Percentiles rank a stretch among this genome's conserved stretches.
Evolutionary conservation across 2,797 vertebrate genomes (phyloP).

Genomic region (Helostoma temminkii): DNA sequence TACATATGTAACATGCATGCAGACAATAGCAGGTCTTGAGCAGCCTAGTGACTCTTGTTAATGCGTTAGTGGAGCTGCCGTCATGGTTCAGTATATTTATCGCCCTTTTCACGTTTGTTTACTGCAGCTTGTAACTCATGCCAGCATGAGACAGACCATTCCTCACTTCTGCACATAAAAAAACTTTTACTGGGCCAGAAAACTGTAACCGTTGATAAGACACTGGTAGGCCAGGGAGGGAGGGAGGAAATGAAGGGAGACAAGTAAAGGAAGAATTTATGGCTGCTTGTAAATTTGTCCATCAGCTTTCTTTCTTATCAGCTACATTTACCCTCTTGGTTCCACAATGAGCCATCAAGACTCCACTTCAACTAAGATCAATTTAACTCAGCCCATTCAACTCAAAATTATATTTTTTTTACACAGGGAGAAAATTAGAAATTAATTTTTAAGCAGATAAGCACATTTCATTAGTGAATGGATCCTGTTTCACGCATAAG

Average conservation of each 20-base stretch:
- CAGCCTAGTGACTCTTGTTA: constrained; percentile 58
- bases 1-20: too few relatives aligned
- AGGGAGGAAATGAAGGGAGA: constrained; percentile 21
- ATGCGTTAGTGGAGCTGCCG: constrained; percentile 71
- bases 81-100: constrained; percentile 77
- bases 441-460: constrained; percentile 35
- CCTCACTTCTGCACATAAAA: constrained; percentile 77
- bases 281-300: constrained; percentile 76
- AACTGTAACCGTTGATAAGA: constrained; percentile 71
- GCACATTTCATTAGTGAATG: constrained; percentile 38
- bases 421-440: constrained; percentile 9
- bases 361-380: constrained; percentile 26
- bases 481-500: constrained; percentile 39
- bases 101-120: constrained; percentile 78
- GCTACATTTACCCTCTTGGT: constrained; percentile 49
- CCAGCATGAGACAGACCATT: constrained; percentile 74
- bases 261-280: constrained; percentile 74
- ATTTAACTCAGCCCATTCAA: constrained; percentile 9
- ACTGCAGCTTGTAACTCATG: constrained; percentile 77
- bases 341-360: constrained; percentile 34
- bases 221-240: constrained; percentile 22
- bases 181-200: constrained; percentile 83
- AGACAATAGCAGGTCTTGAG: constrained; percentile 30
- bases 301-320: constrained; percentile 59
- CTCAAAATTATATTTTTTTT: constrained; percentile 33